Base-by-base conservation (phyloP, 2,797 vertebrate genomes). In the Epinephelus awoara region DNA sequence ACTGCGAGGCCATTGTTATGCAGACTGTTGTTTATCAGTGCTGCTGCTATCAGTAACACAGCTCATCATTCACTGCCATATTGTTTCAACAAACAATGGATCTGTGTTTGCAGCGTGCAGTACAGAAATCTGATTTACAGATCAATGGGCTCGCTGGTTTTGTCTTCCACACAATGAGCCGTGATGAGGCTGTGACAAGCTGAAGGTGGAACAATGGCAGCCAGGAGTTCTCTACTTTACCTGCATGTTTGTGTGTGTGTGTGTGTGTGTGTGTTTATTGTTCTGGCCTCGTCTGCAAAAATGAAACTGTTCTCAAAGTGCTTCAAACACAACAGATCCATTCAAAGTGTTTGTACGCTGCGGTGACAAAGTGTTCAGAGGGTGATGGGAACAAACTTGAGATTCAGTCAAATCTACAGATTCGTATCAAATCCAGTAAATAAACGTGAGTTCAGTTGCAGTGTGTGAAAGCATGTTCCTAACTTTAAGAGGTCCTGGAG, bases 31-130 rank as follows among this genome's bases (percentile, higher is more conserved):
- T 92, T 90, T 90, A 90, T 91, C 89, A 72, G 80, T 2, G 68
- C 79, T 15, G 89, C 83, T 80, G 89, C 88, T 84, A 89, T 90
- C 89, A 77, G 77, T 83, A 84, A 83, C 89, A 79, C 85, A 51
- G 83, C 87, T 85, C 92, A 90, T 93, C 89, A 81, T 89, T 92
- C 89, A 88, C 82, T 80, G 87, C 55, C 90, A 87, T 57, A 87
- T 91, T 91, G 88, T 92, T 80, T 80, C 75, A 19, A 67, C 85
- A 77, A 85, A 92, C 90, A 93, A 92, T 89, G 86, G 76, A 83
- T 77, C 34, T 71, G 76, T 86, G 89, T 91, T 85, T 46, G 77
- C 69, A 34, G 72, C 56, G 29, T 52, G 77, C 72, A 0, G 25
- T 50, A 79, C 85, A 85, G 57, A 79, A 90, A 90, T 91, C 89